Conservation (phyloP, 2,888 invertebrate species). For the Tenthredo distinguenda region DNA sequence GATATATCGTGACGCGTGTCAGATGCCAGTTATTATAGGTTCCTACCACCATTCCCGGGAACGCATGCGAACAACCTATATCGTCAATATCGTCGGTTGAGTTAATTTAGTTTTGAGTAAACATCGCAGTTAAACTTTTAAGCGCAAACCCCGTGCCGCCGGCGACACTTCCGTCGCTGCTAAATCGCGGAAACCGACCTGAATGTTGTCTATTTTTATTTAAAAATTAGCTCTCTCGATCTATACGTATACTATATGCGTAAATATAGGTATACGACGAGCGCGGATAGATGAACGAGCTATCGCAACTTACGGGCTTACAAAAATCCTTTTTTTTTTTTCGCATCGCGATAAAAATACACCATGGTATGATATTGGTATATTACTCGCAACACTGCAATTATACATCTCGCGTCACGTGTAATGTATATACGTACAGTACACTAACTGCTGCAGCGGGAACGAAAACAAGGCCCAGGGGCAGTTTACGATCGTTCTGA, state of each 20-base stretch:
- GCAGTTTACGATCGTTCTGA: slow-evolving; percentile 7
- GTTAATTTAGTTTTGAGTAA: slow-evolving; percentile 59
- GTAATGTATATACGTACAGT: not conserved
- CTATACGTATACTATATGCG: not conserved
- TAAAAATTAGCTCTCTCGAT: not conserved
- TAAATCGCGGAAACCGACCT: slow-evolving; percentile 5
- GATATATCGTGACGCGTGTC: slow-evolving; percentile 48
- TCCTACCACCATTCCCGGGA: slow-evolving; percentile 51
- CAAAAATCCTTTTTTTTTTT: not conserved
- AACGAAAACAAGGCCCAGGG: not conserved
- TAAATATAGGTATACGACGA: not conserved
- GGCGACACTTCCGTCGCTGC: slow-evolving; percentile 39
- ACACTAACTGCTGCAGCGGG: not conserved
- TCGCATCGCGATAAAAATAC: not conserved
- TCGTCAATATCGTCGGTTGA: slow-evolving; percentile 54
- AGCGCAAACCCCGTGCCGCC: slow-evolving; percentile 51
- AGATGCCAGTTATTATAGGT: slow-evolving; percentile 10
- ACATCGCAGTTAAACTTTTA: slow-evolving; percentile 58
- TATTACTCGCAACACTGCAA: not conserved
- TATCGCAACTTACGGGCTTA: not conserved
- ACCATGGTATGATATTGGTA: not conserved
- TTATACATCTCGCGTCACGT: not conserved
- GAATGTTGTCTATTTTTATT: slow-evolving; percentile 22
- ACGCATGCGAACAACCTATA: slow-evolving; percentile 43
- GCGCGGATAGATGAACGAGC: not conserved